These are phyloP conservation scores for Doryteuthis pealeii DNA, from an alignment of 1,140 invertebrate genomes.

Conservation along the genomic window DNA sequence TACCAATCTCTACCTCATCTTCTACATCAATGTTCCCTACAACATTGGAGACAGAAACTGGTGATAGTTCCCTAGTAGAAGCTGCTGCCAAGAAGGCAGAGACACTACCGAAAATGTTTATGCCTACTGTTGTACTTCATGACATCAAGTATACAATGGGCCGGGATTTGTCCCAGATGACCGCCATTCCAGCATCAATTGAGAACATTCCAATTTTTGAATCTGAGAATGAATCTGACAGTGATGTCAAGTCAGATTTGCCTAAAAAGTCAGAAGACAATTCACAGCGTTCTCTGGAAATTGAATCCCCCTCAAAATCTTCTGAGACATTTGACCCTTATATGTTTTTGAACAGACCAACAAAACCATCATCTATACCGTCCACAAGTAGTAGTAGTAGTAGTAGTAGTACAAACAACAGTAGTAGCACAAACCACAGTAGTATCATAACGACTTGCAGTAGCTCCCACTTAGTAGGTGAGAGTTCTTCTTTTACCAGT, in stretches of 20 bases:
- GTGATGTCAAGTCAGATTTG: not conserved
- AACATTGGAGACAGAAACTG: not conserved
- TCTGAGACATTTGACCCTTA: not conserved
- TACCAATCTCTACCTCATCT: not conserved
- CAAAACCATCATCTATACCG: slow-evolving; percentile 2
- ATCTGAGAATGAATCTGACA: slow-evolving; percentile 7
- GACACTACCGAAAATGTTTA: slow-evolving; percentile 1
- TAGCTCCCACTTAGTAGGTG: not conserved
- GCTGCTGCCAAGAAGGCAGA: slow-evolving; percentile 1
- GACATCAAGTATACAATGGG: slow-evolving; percentile 4
- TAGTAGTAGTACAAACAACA: too few relatives aligned
- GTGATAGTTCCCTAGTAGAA: not conserved
- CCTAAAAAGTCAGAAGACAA: not conserved
- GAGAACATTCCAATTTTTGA: slow-evolving; percentile 10
- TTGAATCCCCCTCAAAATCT: not conserved
- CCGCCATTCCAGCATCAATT: not conserved
- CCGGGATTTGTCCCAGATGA: not conserved
- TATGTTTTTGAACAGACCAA: slow-evolving; percentile 1
- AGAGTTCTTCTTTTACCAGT: not conserved
- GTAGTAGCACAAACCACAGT: not conserved
- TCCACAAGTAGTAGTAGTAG: too few relatives aligned
- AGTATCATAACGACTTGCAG: too few relatives aligned
- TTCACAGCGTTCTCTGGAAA: not conserved
- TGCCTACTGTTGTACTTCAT: slow-evolving; percentile 5
- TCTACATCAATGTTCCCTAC: not conserved